Conservation (phyloP, 1,140 invertebrate species). For the Trichoplusia ni region DNA sequence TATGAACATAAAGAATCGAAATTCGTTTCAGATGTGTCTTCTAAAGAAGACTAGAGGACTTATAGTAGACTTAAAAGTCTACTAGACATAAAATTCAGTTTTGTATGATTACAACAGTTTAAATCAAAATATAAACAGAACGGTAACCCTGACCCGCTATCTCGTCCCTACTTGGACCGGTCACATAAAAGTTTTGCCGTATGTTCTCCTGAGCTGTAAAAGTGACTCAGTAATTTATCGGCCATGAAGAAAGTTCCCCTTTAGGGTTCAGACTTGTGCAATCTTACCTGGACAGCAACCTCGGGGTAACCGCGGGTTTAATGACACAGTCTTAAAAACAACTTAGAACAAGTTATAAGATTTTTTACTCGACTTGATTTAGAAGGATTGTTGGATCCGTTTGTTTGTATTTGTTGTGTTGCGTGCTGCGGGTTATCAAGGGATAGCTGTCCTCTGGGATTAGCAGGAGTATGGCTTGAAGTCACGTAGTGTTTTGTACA, state of each 20-base stretch:
- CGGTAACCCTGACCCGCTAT: too few species aligned
- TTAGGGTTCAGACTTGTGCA: constrained; percentile 46
- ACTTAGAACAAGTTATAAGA: constrained; percentile 25
- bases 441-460: constrained; percentile 13
- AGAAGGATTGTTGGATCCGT: constrained; percentile 34
- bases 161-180: constrained; percentile 40
- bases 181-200: constrained; percentile 59
- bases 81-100: too few species aligned
- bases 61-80: too few species aligned
- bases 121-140: too few species aligned
- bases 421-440: constrained; percentile 15
- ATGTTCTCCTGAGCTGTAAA: constrained; percentile 73
- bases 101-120: too few species aligned
- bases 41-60: too few species aligned
- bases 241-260: constrained; percentile 70
- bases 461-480: constrained; percentile 3
- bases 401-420: constrained; percentile 12
- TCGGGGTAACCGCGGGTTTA: constrained; percentile 18
- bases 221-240: constrained; percentile 80
- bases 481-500: constrained; percentile 8
- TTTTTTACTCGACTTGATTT: constrained; percentile 38
- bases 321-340: constrained; percentile 33
- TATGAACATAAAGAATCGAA: too few species aligned
- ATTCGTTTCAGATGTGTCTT: too few species aligned
- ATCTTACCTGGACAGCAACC: constrained; percentile 54